Base-by-base conservation (phyloP, 1,140 invertebrate species). In the Phthorimaea operculella region DNA sequence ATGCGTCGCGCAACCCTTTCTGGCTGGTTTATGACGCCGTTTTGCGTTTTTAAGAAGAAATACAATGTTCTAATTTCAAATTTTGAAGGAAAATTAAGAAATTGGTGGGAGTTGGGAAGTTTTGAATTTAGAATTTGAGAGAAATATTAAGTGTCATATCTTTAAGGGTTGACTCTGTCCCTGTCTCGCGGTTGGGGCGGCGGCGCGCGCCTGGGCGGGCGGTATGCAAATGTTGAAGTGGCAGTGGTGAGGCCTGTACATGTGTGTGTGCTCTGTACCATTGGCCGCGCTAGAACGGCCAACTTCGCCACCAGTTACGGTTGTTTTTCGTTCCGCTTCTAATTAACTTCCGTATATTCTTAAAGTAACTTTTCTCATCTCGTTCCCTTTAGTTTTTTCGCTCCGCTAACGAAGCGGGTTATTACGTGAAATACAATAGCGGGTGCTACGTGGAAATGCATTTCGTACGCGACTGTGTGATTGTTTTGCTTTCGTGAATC, bases 281-380 rank as follows among this genome's bases (percentile, higher is more conserved):
- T 83, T 83, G 79, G 81, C 78, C 75, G 70, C 78, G 69, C 76
- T 83, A 83, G 78, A 83, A 82, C 79, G 79, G 74, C 79, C 62
- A 82, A 85, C 82, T 83, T 85, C 82, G 82, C 77, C 82, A 79
- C 72, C 82, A 80, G 80, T 81, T 79, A 82, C 82, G 80, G 82
- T 85, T 85, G 82, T 85, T 85, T 83, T 83, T 82, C 79, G 80
- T 79, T 83, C 77, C 75, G 72, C 73, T 79, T 72, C 74, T 85
- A 85, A 85, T 85, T 85, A 82, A 82, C 79, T 83, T 82, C 76
- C 82, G 82, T 82, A 76, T 78, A 81, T 81, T 84, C 79, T 81
- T 76, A 72, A 79, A 77, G 75, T 82, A 85, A 83, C 79, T 85
- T 83, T 85, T 82, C 74, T 81, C 82, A 83, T 82, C 79, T 79